These are phyloP conservation scores for Bufotes viridis DNA, from an alignment of 2,797 vertebrate genomes.

Conservation along the genomic window DNA sequence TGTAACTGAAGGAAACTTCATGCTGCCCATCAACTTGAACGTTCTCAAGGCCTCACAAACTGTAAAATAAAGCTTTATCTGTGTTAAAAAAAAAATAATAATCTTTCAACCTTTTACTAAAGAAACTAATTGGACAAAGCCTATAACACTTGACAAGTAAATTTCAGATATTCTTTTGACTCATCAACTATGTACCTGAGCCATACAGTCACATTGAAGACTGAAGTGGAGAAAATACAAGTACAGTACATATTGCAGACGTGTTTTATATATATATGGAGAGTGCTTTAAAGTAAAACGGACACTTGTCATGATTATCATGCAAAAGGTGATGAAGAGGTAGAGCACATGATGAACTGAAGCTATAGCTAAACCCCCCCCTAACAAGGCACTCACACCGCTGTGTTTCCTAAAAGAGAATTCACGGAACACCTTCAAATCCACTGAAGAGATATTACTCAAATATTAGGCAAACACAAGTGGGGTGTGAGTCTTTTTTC, in stretches of 20 bases:
- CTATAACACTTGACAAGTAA: slow-evolving; percentile 44
- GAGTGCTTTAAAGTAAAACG: slow-evolving; percentile 59
- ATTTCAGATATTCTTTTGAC: slow-evolving; percentile 27
- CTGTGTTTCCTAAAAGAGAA: slow-evolving; percentile 66
- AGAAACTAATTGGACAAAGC: slow-evolving; percentile 14
- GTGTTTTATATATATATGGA: background rate
- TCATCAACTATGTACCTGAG: slow-evolving; percentile 55
- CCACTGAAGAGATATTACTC: background rate
- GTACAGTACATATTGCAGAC: slow-evolving; percentile 9
- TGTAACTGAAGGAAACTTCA: slow-evolving; percentile 63
- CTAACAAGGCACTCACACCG: slow-evolving; percentile 78
- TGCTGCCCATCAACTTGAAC: slow-evolving; percentile 58
- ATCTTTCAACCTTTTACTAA: slow-evolving; percentile 21
- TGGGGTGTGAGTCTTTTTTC: slow-evolving; percentile 45
- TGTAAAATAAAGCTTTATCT: slow-evolving; percentile 34
- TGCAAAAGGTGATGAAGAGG: slow-evolving; percentile 76
- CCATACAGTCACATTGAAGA: slow-evolving; percentile 47
- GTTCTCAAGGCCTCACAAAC: slow-evolving; percentile 21
- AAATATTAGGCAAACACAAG: slow-evolving; percentile 63
- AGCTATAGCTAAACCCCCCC: slow-evolving; percentile 54
- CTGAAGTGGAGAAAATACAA: slow-evolving; percentile 48
- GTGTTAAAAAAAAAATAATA: background rate
- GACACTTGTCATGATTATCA: slow-evolving; percentile 74
- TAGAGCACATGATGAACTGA: slow-evolving; percentile 71
- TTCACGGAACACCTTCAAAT: slow-evolving; percentile 64